These are phyloP conservation scores for Dromaius novaehollandiae DNA, from an alignment of 2,113 vertebrate species.

Conservation along the genomic window DNA sequence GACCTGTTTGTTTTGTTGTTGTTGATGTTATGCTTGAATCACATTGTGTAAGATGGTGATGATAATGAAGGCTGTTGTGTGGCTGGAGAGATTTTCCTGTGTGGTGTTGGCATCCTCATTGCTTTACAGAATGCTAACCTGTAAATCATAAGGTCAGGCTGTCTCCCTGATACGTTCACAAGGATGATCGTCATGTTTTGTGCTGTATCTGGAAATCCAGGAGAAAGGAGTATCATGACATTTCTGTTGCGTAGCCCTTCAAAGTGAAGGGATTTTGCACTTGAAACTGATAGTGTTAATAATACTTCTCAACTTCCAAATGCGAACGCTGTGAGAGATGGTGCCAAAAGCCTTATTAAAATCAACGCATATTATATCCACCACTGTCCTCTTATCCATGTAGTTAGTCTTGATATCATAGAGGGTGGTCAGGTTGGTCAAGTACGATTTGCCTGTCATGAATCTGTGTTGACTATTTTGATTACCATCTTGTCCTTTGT, in stretches of 20 bases:
- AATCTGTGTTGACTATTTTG: not conserved
- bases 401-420: not conserved
- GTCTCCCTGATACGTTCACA: not conserved
- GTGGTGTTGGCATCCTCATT: not conserved
- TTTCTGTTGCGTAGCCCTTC: not conserved
- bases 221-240: not conserved
- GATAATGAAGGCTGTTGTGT: not conserved
- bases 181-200: not conserved
- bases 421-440: not conserved
- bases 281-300: not conserved
- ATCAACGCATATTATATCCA: not conserved
- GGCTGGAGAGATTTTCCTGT: not conserved
- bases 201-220: not conserved
- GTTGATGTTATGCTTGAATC: slow-evolving; percentile 1
- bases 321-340: not conserved
- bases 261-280: not conserved
- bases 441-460: not conserved
- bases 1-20: slow-evolving; percentile 6
- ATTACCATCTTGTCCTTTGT: not conserved
- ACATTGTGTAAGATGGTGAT: not conserved
- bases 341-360: not conserved
- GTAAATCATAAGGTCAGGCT: not conserved
- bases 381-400: not conserved
- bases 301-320: not conserved
- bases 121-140: not conserved